phyloP scores from a whole-genome alignment of 2,797 vertebrate species.

The Spinibarbus caldwelli region DNA sequence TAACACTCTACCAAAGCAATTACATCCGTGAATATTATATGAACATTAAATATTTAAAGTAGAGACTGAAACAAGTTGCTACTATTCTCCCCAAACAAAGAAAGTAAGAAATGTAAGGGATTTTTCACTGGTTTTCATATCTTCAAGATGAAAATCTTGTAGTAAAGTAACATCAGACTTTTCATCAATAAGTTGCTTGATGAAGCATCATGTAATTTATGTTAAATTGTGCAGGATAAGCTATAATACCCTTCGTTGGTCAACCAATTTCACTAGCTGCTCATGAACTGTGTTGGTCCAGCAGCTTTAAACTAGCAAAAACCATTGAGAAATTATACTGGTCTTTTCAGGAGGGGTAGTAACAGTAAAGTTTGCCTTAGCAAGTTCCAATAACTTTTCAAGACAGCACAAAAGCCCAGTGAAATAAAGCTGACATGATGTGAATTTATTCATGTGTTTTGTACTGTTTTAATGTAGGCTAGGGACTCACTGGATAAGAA shows the following conservation, averaged over 20 bases:
- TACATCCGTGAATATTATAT: neutral
- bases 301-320: neutral
- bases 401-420: neutral
- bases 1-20: neutral
- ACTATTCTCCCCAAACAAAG: neutral
- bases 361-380: neutral
- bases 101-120: too few species aligned
- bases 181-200: neutral
- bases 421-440: neutral
- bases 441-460: conserved; percentile 16
- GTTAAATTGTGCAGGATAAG: neutral
- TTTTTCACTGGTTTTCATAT: neutral
- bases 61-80: neutral
- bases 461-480: too few species aligned
- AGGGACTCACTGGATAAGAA: conserved; percentile 98
- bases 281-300: neutral
- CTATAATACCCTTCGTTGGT: neutral
- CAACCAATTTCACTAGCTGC: neutral
- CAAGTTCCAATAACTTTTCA: neutral
- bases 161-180: neutral
- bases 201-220: neutral
- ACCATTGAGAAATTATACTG: neutral
- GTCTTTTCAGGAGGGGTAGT: neutral
- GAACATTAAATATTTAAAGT: neutral
- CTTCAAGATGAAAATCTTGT: neutral